Evolutionary conservation across 2,113 vertebrate genomes (phyloP).

Genomic region (Tiliqua scincoides): DNA sequence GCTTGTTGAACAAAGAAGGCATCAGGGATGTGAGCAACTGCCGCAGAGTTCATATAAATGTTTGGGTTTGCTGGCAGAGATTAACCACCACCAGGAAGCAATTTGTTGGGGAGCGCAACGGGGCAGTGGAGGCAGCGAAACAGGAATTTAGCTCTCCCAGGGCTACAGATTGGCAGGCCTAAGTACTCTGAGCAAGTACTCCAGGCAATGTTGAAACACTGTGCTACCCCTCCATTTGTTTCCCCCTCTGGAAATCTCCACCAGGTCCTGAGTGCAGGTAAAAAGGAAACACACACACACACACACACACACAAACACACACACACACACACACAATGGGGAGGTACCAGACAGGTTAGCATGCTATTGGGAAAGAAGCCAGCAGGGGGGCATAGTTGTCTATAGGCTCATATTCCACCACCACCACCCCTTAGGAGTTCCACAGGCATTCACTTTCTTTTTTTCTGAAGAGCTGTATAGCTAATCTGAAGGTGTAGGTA

Average conservation of each 20-base stretch:
- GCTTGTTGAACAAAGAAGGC: constrained; percentile 18
- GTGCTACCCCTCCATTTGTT: neutral
- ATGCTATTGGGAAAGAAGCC: neutral
- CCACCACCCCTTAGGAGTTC: neutral
- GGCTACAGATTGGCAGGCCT: constrained; percentile 9
- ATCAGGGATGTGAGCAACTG: neutral
- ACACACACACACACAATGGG: neutral
- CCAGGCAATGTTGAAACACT: neutral
- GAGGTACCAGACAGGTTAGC: neutral
- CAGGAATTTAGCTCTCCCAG: constrained; percentile 22
- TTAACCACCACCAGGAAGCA: neutral
- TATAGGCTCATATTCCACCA: neutral
- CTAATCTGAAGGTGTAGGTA: neutral
- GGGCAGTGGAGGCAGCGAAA: neutral
- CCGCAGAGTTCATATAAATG: neutral
- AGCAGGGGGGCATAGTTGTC: neutral
- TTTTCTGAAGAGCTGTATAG: neutral
- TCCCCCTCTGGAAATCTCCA: neutral
- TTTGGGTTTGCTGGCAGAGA: constrained; percentile 22
- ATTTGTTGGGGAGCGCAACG: neutral
- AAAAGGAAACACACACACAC: neutral
- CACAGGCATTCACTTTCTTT: neutral
- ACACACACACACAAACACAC: neutral
- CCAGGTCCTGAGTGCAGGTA: accelerated
- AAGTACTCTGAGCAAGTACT: neutral